A percentile compares a stretch with the other conserved stretches of the same genome.
Conservation (phyloP, 2,888 invertebrate species). For the Cenopis cana region DNA sequence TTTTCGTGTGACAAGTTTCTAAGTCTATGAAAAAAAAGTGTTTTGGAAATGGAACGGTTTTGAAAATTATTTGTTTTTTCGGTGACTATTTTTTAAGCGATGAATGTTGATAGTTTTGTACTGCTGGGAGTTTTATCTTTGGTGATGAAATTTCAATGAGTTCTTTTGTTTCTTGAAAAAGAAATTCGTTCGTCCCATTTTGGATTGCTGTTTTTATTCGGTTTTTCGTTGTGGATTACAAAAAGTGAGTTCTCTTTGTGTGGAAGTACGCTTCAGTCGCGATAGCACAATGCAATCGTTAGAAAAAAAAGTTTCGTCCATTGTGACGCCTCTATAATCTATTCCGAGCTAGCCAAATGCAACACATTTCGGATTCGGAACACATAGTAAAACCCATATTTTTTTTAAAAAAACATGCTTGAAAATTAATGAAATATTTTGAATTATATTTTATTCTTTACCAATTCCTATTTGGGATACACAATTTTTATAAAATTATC, state of each 20-base stretch:
- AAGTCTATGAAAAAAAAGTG: neutral
- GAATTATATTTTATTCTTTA: too few species aligned
- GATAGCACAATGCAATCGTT: slow-evolving; percentile 24
- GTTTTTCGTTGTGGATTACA: slow-evolving; percentile 7
- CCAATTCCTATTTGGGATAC: too few species aligned
- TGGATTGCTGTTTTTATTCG: neutral
- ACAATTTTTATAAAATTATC: neutral
- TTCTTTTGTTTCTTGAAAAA: neutral
- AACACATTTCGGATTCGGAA: neutral
- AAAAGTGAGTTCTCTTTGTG: slow-evolving; percentile 24
- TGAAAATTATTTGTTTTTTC: neutral
- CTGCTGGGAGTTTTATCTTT: neutral
- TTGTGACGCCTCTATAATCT: slow-evolving; percentile 7
- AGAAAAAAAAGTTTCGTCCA: slow-evolving; percentile 8
- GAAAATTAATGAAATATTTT: too few species aligned
- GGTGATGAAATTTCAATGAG: neutral
- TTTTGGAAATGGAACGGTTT: neutral
- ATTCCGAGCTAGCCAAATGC: slow-evolving; percentile 9
- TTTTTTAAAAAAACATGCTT: neutral
- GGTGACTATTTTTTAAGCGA: neutral
- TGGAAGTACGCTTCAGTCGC: slow-evolving; percentile 3
- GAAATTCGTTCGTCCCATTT: neutral
- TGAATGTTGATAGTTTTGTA: too few species aligned
- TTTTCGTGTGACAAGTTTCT: neutral
- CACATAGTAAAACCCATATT: neutral